phyloP scores from a whole-genome alignment of 2,113 vertebrate species.

The Columba janthina region DNA sequence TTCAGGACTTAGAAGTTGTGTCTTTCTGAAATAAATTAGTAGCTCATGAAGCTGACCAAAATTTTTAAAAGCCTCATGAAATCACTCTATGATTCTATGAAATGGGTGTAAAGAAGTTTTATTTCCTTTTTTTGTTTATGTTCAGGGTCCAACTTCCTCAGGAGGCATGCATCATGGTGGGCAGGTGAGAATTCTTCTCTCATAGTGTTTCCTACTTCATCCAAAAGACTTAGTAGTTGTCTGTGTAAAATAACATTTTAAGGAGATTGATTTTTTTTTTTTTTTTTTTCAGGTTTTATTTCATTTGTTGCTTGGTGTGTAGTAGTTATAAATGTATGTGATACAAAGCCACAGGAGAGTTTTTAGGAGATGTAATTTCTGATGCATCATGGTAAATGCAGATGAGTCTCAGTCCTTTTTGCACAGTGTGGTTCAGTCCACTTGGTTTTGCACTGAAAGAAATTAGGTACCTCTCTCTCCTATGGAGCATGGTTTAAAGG shows the following conservation, averaged over 20 bases:
- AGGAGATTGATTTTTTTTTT: background rate
- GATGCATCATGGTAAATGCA: background rate
- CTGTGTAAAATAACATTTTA: background rate
- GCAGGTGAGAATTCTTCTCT: slow-evolving; percentile 26
- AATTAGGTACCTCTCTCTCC: background rate
- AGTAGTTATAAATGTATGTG: background rate
- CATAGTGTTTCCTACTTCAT: background rate
- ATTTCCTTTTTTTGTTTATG: background rate
- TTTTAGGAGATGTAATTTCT: background rate
- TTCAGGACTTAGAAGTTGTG: background rate
- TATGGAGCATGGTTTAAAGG: background rate
- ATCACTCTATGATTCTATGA: background rate
- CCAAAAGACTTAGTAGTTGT: background rate
- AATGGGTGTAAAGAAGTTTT: background rate
- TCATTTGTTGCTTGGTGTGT: background rate
- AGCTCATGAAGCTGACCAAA: background rate
- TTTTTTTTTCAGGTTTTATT: background rate
- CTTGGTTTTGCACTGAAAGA: background rate
- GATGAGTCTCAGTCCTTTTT: background rate
- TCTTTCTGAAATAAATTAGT: background rate
- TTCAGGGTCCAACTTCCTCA: slow-evolving; percentile 24
- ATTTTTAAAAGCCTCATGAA: background rate
- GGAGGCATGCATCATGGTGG: slow-evolving; percentile 28
- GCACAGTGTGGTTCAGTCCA: background rate
- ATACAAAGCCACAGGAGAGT: background rate